phyloP scores from a whole-genome alignment of 2,797 vertebrate species.

The Champsocephalus esox region DNA sequence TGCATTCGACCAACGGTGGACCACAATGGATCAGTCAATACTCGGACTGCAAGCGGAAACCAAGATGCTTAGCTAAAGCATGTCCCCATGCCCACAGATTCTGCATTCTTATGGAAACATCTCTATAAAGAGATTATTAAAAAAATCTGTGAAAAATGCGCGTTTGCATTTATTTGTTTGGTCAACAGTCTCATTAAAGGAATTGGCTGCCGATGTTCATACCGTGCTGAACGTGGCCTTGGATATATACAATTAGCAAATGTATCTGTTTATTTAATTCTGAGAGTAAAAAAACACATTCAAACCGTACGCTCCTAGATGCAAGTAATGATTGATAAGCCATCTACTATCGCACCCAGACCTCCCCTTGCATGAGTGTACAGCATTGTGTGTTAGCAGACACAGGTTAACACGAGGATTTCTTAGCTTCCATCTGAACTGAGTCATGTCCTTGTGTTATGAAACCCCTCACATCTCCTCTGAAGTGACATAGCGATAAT shows the following conservation, averaged over 20 bases:
- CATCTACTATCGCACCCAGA: not conserved
- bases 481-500: constrained; percentile 61
- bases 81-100: too few species aligned
- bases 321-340: not conserved
- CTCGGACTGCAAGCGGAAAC: too few species aligned
- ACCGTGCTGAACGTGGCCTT: not conserved
- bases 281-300: not conserved
- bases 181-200: not conserved
- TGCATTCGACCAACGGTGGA: too few species aligned
- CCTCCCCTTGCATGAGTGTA: not conserved
- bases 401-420: constrained; percentile 36
- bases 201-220: not conserved
- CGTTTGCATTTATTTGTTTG: not conserved
- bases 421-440: constrained; percentile 42
- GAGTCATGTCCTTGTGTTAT: constrained; percentile 51
- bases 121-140: too few species aligned
- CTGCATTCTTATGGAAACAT: too few species aligned
- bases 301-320: not conserved
- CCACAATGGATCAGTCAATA: too few species aligned
- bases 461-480: constrained; percentile 57
- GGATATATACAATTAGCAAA: not conserved
- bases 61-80: too few species aligned
- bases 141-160: not conserved
- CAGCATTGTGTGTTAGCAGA: not conserved
- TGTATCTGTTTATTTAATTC: too few species aligned